A percentile compares a stretch with the other conserved stretches of the same genome.
Conservation (phyloP, 2,888 invertebrate genomes). For the Pammene aurita region DNA sequence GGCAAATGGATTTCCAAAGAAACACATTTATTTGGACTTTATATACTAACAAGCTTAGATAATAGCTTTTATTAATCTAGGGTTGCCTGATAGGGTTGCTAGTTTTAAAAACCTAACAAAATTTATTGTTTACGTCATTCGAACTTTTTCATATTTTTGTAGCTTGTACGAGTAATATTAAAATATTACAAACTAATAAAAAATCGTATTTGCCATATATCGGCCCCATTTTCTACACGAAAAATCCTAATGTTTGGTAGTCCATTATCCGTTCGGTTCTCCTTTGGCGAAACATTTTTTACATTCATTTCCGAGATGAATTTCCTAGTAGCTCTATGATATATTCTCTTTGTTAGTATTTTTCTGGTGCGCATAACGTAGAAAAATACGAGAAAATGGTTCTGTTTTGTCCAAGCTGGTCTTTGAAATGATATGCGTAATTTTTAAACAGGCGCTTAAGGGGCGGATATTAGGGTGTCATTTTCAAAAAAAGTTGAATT, state of each 20-base stretch:
- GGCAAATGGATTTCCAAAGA: neutral
- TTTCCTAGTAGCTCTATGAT: constrained; percentile 8
- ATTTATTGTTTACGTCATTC: too few relatives aligned
- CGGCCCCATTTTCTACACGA: neutral
- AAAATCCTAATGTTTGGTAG: neutral
- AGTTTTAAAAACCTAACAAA: too few relatives aligned
- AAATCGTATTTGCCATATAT: neutral
- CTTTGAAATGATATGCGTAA: too few relatives aligned
- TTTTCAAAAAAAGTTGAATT: too few relatives aligned
- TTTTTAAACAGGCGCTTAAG: too few relatives aligned
- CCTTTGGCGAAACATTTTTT: neutral
- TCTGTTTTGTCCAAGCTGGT: too few relatives aligned
- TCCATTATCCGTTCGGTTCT: neutral
- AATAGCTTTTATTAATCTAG: too few relatives aligned
- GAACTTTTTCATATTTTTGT: too few relatives aligned
- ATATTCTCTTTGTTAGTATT: constrained; percentile 1
- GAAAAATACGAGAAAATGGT: neutral
- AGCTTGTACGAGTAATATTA: too few relatives aligned
- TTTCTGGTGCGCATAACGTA: neutral
- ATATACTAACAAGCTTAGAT: neutral
- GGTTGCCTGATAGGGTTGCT: too few relatives aligned
- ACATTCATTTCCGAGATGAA: constrained; percentile 1
- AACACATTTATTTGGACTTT: neutral
- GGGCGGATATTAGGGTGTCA: too few relatives aligned
- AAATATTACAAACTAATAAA: too few relatives aligned